These are phyloP conservation scores for Corydoras sp. DNA, from an alignment of 2,113 vertebrate species.

Conservation along the genomic window DNA sequence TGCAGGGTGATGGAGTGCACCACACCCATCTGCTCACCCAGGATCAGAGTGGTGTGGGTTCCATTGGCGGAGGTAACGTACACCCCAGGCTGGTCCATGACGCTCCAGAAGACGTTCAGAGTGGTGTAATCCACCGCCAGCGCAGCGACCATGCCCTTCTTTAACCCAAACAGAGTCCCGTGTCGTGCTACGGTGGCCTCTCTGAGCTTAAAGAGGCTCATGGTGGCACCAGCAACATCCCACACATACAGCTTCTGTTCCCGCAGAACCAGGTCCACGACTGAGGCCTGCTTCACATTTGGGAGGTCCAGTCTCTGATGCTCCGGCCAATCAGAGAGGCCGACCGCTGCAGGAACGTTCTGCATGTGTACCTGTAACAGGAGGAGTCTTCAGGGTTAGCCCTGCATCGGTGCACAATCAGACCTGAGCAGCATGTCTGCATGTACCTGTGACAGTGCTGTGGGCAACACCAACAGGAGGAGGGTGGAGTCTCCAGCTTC, in stretches of 20 bases:
- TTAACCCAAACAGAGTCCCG: conserved; percentile 60
- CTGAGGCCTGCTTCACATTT: conserved; percentile 59
- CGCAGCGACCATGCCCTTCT: conserved; percentile 58
- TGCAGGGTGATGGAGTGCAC: conserved; percentile 68
- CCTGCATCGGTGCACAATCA: not conserved
- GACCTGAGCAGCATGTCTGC: not conserved
- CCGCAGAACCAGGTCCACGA: conserved; percentile 69
- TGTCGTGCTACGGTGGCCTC: conserved; percentile 52
- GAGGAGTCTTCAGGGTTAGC: too few relatives aligned
- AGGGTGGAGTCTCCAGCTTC: conserved; percentile 63
- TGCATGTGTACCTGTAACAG: conserved; percentile 73
- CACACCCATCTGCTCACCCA: conserved; percentile 50
- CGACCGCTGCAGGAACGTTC: conserved; percentile 47
- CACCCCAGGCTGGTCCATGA: conserved; percentile 60
- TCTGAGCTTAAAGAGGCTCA: conserved; percentile 61
- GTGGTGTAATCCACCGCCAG: conserved; percentile 84
- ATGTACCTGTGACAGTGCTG: conserved; percentile 23
- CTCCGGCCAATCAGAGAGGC: conserved; percentile 53
- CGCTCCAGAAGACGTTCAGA: conserved; percentile 80
- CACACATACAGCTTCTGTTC: conserved; percentile 35
- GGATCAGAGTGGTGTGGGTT: conserved; percentile 57
- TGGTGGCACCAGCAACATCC: too few relatives aligned
- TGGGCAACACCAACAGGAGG: conserved; percentile 62
- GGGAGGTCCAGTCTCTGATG: conserved; percentile 60
- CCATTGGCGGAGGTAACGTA: conserved; percentile 61